Conservation (phyloP, 2,113 vertebrate genomes). For the Aptenodytes patagonicus region DNA sequence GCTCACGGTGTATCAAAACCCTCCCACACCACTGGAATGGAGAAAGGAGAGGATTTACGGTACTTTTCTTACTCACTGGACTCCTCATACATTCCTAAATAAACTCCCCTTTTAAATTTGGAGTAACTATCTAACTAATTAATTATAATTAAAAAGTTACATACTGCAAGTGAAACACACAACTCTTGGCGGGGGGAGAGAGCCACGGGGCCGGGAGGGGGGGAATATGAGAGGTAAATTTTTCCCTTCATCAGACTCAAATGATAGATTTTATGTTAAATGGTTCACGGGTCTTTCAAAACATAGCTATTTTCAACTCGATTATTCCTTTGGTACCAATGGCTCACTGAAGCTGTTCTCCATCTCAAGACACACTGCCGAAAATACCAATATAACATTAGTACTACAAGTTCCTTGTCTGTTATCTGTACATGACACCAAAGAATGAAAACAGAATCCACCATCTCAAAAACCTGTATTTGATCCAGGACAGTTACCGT, state of each 20-base stretch:
- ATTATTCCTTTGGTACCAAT: neutral
- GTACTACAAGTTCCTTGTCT: neutral
- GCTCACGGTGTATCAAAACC: neutral
- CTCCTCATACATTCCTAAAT: neutral
- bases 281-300: neutral
- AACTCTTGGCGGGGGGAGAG: no score
- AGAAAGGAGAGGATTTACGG: neutral
- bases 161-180: neutral
- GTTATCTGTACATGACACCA: neutral
- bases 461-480: no score
- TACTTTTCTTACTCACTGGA: neutral
- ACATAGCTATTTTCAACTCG: neutral
- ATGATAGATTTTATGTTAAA: neutral
- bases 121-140: neutral
- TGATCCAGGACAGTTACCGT: neutral
- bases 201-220: neutral
- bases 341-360: neutral
- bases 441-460: neutral
- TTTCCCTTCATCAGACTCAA: neutral
- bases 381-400: neutral
- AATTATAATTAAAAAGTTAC: neutral
- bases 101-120: neutral
- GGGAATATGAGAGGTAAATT: neutral
- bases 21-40: neutral
- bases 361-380: neutral